A percentile compares a stretch with the other conserved stretches of the same genome.
These are phyloP conservation scores for Acanthosepion pharaonis DNA, from an alignment of 2,888 invertebrate genomes.

Conservation along the genomic window DNA sequence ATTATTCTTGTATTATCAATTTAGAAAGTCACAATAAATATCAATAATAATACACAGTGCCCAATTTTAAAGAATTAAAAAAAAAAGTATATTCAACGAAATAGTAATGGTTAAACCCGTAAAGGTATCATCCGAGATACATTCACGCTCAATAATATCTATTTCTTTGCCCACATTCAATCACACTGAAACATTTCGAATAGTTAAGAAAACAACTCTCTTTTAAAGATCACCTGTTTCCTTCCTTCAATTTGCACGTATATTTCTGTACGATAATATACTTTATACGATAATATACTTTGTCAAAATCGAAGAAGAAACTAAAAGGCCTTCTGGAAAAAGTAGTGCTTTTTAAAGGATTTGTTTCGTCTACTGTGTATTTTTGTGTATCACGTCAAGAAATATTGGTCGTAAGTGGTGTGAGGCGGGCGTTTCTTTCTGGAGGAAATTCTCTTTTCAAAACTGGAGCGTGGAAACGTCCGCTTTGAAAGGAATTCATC, in stretches of 20 bases:
- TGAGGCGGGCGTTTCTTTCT: not conserved
- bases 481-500: not conserved
- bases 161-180: not conserved
- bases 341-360: not conserved
- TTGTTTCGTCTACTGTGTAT: not conserved
- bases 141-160: no score
- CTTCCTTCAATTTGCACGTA: not conserved
- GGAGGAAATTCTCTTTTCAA: not conserved
- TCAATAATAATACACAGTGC: no score
- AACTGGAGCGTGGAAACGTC: not conserved
- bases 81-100: no score
- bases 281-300: not conserved
- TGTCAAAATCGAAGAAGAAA: not conserved
- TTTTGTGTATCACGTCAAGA: not conserved
- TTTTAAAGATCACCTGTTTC: not conserved
- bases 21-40: no score
- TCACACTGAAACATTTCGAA: not conserved
- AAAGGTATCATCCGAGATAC: no score
- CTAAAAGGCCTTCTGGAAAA: not conserved
- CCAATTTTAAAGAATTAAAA: no score
- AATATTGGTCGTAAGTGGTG: not conserved
- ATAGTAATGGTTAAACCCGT: no score
- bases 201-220: not conserved
- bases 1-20: no score
- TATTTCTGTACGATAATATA: not conserved